Evolutionary conservation across 2,113 vertebrate species (phyloP), one percentile per base, ranked within the genome.

Genomic region (Semnornis frantzii): DNA sequence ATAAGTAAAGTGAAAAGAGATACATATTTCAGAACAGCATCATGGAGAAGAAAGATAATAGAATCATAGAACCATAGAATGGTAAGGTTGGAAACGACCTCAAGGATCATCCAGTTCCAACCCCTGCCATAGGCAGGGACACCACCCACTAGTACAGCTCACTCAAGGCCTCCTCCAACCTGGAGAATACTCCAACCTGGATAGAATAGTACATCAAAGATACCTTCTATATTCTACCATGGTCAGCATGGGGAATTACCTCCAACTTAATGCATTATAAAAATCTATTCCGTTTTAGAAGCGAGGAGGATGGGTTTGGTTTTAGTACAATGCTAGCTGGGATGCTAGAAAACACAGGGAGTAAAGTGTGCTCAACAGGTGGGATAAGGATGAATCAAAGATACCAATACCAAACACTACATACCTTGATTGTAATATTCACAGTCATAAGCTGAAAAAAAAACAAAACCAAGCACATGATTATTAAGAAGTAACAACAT

Each of bases 401-500:
- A 80, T 5, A 92, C 42, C 37, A 93, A 48, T 59, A 85, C 73
- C 33, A 92, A 92, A 72, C 84, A 28, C 37, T 62, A 96, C 98
- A 54, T 98, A 99, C 99, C 99, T 99, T 98, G 98, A 96, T 99
- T 99, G 94, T 99, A 99, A 96, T 99, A 99, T 97, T 99, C 99
- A 98, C 99, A 99, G 83, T 99, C 99, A 93, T 98, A 98, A 33
- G 99, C 99, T 99, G 97, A 97, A 98, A 95, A 92, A 78, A 96
- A 86, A 92, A 76, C 10, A 88, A 70, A 89, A 70, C 10, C 85
- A 30, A 31, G 4, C 89, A 75, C 19, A 86, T 74, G 71, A 63
- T 13, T 79, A 48, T 13, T 28, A 72, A 8, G 59, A 39, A 85
- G 39, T n/a, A 65, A 33, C 12, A 74, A 15, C 8, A 86, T 34